Base-by-base conservation (phyloP, 2,797 vertebrate genomes). In the Gallinago stenura region DNA sequence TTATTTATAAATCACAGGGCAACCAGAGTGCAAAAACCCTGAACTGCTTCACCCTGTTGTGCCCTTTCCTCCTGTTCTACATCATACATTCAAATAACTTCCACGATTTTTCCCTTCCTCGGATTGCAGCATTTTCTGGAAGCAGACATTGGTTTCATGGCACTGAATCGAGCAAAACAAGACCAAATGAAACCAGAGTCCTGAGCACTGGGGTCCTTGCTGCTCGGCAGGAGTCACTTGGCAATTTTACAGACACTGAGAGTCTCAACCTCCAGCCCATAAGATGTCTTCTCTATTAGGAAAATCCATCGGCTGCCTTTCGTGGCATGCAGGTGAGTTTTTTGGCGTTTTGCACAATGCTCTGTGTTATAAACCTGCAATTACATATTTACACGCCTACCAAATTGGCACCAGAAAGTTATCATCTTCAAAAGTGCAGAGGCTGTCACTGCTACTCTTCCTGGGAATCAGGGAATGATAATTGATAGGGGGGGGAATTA, bases 301-400 rank as follows among this genome's bases (percentile, higher is more conserved):
- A 93, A 71, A 83, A 77, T 83, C 73, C 91, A 78, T 93, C 94
- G 70, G 54, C 88, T 69, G 81, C 60, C 39, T 93, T 83, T 89
- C 61, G 28, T 18, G 73, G 75, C 71, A 9, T 1, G 0, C 50
- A 83, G 83, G 89, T 95, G 81, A 96, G 81, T 84, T 93, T 93
- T 80, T 79, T 53, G 79, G 31, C 46, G 12, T 89, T 90, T 90
- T 76, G 78, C 19, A 17, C 61, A 71, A 41, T 18, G 17, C 43
- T 93, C 22, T 76, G 62, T 84, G 31, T 75, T 92, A 26, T 75
- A 89, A 85, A 72, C 64, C 69, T 78, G 39, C 81, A 58, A 89
- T 71, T 80, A 71, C 28, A 37, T 37, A 48, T 65, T 81, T 92
- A 57, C 62, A 71, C 54, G 62, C 30, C 60, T 89, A 7, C 72